A percentile compares a stretch with the other conserved stretches of the same genome.
Conservation (phyloP, 2,888 invertebrate species). For the Actias luna region DNA sequence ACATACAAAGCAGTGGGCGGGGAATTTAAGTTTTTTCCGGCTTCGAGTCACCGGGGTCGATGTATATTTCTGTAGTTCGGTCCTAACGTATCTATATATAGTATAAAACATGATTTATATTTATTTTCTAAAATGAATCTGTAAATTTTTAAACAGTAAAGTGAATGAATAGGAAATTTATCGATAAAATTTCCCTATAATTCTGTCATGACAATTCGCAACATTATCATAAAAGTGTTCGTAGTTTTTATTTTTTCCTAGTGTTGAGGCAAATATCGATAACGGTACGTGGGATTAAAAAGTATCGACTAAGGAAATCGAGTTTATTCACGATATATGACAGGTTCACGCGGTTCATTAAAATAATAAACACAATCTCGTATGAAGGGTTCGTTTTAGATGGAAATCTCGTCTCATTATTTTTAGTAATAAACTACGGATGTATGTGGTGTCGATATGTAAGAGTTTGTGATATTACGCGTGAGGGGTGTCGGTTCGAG, state of each 20-base stretch:
- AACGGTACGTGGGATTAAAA: neutral
- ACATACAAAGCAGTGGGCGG: neutral
- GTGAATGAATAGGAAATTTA: neutral
- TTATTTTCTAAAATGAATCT: neutral
- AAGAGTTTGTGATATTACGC: constrained; percentile 43
- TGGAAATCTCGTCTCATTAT: neutral
- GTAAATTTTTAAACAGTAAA: neutral
- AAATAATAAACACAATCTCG: neutral
- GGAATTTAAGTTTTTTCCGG: neutral
- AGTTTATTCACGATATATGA: neutral
- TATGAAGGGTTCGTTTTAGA: neutral
- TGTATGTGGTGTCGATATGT: constrained; percentile 13
- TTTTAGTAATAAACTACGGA: neutral
- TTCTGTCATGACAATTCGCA: neutral
- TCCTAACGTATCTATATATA: too few relatives aligned
- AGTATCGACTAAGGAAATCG: neutral
- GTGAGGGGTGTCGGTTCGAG: constrained; percentile 22
- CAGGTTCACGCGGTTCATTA: neutral
- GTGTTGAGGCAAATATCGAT: neutral
- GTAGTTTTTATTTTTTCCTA: too few relatives aligned
- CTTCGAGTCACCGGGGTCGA: neutral
- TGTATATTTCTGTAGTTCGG: neutral
- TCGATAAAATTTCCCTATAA: neutral
- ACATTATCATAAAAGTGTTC: too few relatives aligned
- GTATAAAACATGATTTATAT: neutral